Base-by-base conservation (phyloP, 1,140 invertebrate genomes). In the Lepidurus apus region DNA sequence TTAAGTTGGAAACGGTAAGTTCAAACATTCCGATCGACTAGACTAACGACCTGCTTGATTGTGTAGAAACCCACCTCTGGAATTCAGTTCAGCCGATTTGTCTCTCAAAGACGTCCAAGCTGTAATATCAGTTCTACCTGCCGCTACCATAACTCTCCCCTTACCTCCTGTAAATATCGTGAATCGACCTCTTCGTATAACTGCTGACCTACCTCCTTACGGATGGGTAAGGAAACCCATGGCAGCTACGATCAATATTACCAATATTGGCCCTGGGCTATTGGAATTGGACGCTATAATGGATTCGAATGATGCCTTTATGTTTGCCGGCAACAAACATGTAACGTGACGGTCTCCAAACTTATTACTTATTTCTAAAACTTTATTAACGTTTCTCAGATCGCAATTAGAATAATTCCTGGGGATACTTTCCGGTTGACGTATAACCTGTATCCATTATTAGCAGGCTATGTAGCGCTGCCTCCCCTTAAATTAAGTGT, bases 241-340 rank as follows among this genome's bases (percentile, higher is more conserved):
- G 77, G 86, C 89, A 34, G 86, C 93, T 9, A 89, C 88, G 43
- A 95, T 94, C 83, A 88, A 87, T 75, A 85, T 96, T 75, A 87
- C 88, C 80, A 95, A 95, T 84, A 89, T 90, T 79, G 91, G 92
- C 0, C 86, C 88, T 42, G 88, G 88, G 79, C 89, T 94, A 10
- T 88, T 94, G 74, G 91, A 93, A 75, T 85, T 96, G 11, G 89
- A 89, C 79, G 84, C 95, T 13, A 89, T 87, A 77, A 91, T 96
- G 86, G 93, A 95, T 81, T 90, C 91, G 1, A 93, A 89, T 81
- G 93, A 96, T 84, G 91, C 90, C 11, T 96, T 96, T 83, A 95
- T 96, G 92, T 96, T 93, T 87, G 89, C 93, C 81, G 95, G 95
- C 5, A 93, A 95, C 81, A 95, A 94, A 87, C 91, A 95, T 85